phyloP scores from a whole-genome alignment of 2,797 vertebrate species.

The Peromyscus eremicus region DNA sequence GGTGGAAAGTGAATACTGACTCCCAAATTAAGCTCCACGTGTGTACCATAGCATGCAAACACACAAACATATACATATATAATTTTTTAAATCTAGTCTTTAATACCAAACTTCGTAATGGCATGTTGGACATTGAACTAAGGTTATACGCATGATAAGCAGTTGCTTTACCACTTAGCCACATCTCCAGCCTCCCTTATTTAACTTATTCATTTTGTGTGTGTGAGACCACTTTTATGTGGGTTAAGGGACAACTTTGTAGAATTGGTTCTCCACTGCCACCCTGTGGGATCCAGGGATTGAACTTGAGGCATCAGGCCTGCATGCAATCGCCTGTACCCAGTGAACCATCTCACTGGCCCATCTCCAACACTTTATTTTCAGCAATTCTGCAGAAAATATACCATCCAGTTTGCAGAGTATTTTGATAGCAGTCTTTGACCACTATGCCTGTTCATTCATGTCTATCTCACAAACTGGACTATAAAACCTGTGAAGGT shows the following conservation, averaged over 20 bases:
- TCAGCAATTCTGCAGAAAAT: neutral
- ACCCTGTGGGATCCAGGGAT: neutral
- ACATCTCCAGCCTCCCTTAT: neutral
- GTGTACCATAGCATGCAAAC: neutral
- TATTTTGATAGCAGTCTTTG: neutral
- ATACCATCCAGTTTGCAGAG: neutral
- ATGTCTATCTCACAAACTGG: neutral
- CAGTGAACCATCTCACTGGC: neutral
- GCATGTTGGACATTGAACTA: neutral
- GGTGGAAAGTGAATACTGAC: neutral
- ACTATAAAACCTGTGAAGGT: neutral
- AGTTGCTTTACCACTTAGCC: neutral
- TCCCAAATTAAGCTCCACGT: neutral
- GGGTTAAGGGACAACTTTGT: neutral
- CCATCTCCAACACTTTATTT: neutral
- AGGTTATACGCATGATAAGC: neutral
- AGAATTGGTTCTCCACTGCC: neutral
- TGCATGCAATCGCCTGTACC: neutral
- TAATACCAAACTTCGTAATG: neutral
- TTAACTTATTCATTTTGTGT: neutral
- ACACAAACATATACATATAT: neutral
- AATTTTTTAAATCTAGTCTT: neutral
- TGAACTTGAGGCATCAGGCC: neutral
- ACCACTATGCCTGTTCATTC: neutral
- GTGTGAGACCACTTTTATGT: neutral